Evolutionary conservation across 2,888 invertebrate species (phyloP).

Genomic region (Dynastes tityus): DNA sequence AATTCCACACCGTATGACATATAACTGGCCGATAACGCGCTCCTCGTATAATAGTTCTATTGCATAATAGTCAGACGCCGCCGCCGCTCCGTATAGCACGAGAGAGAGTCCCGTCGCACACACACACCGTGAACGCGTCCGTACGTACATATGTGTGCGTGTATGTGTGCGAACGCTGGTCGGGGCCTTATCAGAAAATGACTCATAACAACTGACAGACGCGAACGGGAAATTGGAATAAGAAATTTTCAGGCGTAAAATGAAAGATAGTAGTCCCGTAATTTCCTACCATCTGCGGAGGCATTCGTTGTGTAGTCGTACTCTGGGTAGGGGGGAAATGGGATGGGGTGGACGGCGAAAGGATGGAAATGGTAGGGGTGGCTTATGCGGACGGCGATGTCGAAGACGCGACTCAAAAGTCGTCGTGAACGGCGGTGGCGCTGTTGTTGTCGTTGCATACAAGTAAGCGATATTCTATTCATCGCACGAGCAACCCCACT

Average conservation of each 20-base stretch:
- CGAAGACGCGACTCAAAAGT: slow-evolving; percentile 15
- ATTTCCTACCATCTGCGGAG: slow-evolving; percentile 75
- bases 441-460: not conserved
- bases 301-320: slow-evolving; percentile 62
- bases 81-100: slow-evolving; percentile 41
- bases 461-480: not conserved
- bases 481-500: slow-evolving; percentile 3
- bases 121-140: not conserved
- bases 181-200: slow-evolving; percentile 80
- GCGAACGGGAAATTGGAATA: slow-evolving; percentile 81
- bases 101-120: not conserved
- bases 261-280: slow-evolving; percentile 84
- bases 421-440: not conserved
- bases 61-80: slow-evolving; percentile 69
- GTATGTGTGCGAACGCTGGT: slow-evolving; percentile 55
- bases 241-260: slow-evolving; percentile 85
- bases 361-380: slow-evolving; percentile 52
- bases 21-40: slow-evolving; percentile 70
- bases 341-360: slow-evolving; percentile 57
- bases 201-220: slow-evolving; percentile 79
- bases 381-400: not conserved
- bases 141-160: not conserved
- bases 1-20: slow-evolving; percentile 71
- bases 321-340: no score
- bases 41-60: slow-evolving; percentile 72